Evolutionary conservation across 2,888 invertebrate genomes (phyloP), one percentile per base, ranked within the genome.

Genomic region (Drosophila sordidula): DNA sequence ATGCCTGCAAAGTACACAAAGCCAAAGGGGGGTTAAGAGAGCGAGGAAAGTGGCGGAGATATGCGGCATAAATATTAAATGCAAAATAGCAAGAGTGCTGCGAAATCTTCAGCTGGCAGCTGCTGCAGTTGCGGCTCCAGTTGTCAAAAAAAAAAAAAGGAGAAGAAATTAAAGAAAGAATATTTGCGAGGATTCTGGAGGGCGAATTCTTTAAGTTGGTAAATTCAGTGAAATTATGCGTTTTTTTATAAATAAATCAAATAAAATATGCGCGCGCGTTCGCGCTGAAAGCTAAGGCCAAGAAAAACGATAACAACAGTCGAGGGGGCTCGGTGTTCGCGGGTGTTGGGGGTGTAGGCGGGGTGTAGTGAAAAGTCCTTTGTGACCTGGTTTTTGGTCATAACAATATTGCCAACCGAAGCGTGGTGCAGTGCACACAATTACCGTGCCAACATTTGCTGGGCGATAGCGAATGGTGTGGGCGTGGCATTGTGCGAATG

Each of bases 341-440:
- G 49, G 25, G 46, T 41, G 50, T 45, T 36, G 26, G 36, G 39
- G 38, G 42, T 25, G 44, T 49, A 18, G 26, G 22, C 42, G 42
- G 64, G 58, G 42, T 41, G 45, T 38, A 14, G 54, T 41, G 58
- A 57, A 76, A 72, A 73, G 74, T 89, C 82, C 80, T 85, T 86
- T 88, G 84, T 89, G 90, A 89, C 90, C 89, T 89, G 89, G 89
- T 90, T 86, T 90, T 89, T 76, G 89, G 84, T 81, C 89, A 86
- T 81, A 80, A 81, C 81, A 80, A 81, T 78, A 89, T 82, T 85
- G 88, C 84, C 82, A 79, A 78, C 73, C 72, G 68, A 86, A 89
- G 77, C 78, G 79, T 73, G 73, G 78, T 66, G 89, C 89, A 75
- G 69, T 79, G 89, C 73, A 89, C 79, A 85, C 83, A 84, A 84